These are phyloP conservation scores for Metridium senile DNA, from an alignment of 92 coral and sea anemone genomes.

Conservation along the genomic window DNA sequence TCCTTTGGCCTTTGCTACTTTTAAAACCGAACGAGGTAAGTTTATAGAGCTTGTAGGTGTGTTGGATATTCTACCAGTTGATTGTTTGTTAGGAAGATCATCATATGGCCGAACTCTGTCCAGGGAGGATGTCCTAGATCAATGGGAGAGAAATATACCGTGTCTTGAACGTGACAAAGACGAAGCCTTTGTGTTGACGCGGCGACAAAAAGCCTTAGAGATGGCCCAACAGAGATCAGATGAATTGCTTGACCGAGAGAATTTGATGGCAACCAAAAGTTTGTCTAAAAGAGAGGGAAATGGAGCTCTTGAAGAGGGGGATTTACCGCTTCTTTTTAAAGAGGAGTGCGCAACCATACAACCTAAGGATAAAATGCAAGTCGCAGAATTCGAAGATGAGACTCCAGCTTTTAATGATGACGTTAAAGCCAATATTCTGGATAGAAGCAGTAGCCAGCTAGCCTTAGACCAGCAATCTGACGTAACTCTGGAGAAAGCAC, in stretches of 20 bases:
- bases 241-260: constrained; percentile 51
- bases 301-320: no score
- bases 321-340: no score
- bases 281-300: constrained; percentile 13
- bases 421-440: constrained; percentile 44
- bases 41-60: constrained; percentile 38
- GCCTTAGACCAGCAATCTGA: constrained; percentile 31
- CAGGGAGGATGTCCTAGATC: constrained; percentile 17
- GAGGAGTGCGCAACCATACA: no score
- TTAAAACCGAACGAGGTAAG: constrained; percentile 12
- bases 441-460: constrained; percentile 33
- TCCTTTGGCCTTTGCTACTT: constrained; percentile 46
- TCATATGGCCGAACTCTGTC: constrained; percentile 34
- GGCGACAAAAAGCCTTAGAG: constrained; percentile 34
- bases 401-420: no score
- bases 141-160: constrained; percentile 17
- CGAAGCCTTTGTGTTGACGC: constrained; percentile 32
- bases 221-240: no score
- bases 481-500: constrained; percentile 22
- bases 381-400: no score
- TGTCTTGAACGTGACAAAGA: no score
- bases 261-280: constrained; percentile 32
- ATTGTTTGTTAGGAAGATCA: constrained; percentile 59
- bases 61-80: constrained; percentile 37
- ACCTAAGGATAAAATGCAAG: no score